Percentiles rank a stretch among this genome's conserved stretches.
Conservation (phyloP, 2,113 vertebrate genomes). For the Sylvia atricapilla region DNA sequence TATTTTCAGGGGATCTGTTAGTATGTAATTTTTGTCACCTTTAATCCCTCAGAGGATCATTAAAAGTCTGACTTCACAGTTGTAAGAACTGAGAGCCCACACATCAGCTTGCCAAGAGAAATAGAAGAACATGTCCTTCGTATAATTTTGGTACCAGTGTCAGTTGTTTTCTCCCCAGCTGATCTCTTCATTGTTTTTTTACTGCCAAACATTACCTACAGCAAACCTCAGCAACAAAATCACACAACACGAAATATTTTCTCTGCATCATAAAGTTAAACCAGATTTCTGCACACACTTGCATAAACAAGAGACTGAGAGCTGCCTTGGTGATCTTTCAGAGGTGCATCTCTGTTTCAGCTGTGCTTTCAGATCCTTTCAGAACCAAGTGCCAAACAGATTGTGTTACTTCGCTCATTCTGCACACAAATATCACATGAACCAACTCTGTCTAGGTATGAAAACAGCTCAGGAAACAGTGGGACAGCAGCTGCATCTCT, state of each 20-base stretch:
- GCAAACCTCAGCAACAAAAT: background rate
- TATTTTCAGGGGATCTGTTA: background rate
- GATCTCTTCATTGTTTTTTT: background rate
- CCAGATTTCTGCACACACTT: background rate
- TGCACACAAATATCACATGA: background rate
- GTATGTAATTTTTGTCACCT: background rate
- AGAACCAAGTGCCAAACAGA: background rate
- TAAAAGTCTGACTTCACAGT: slow-evolving; percentile 11
- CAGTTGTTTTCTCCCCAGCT: background rate
- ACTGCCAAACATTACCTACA: background rate
- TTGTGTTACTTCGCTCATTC: background rate
- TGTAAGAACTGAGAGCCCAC: background rate
- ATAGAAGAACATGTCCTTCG: background rate
- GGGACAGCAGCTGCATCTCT: background rate
- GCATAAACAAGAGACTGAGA: background rate
- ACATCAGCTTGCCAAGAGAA: background rate
- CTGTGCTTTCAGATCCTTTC: background rate
- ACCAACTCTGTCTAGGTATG: background rate
- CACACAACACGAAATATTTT: background rate
- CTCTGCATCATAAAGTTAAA: background rate
- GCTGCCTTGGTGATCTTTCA: background rate
- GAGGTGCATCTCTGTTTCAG: background rate
- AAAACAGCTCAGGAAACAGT: background rate
- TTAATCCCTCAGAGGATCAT: background rate
- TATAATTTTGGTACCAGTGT: background rate